Evolutionary conservation across 2,797 vertebrate species (phyloP).

Genomic region (Ptychadena robeensis): DNA sequence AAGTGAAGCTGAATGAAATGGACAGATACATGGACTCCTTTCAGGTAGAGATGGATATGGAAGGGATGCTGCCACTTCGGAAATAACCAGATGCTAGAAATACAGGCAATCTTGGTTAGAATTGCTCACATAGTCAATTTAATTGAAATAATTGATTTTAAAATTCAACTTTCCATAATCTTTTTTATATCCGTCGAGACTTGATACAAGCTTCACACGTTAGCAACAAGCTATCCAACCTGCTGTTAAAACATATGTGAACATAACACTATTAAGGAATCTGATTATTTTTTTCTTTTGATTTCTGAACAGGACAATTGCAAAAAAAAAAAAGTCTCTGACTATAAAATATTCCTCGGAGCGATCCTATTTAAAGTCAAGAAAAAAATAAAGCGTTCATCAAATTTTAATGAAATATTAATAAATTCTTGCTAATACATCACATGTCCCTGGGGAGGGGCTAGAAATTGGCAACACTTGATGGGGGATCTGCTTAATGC

Average conservation of each 20-base stretch:
- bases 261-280: slow-evolving; percentile 37
- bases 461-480: slow-evolving; percentile 51
- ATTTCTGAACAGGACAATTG: slow-evolving; percentile 21
- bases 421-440: slow-evolving; percentile 59
- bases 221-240: slow-evolving; percentile 41
- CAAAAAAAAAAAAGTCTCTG: slow-evolving; percentile 13
- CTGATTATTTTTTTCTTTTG: slow-evolving; percentile 5
- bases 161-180: slow-evolving; percentile 54
- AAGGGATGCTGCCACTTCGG: slow-evolving; percentile 17
- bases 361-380: slow-evolving; percentile 29
- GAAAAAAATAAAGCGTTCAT: slow-evolving; percentile 27
- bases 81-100: slow-evolving; percentile 49
- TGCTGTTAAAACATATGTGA: slow-evolving; percentile 59
- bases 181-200: slow-evolving; percentile 21
- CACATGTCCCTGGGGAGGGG: slow-evolving; percentile 53
- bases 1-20: slow-evolving; percentile 31
- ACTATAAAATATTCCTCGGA: slow-evolving; percentile 36
- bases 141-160: slow-evolving; percentile 55
- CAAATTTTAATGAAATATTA: slow-evolving; percentile 60
- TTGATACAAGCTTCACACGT: slow-evolving; percentile 34
- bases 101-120: slow-evolving; percentile 2
- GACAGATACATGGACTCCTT: slow-evolving; percentile 4
- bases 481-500: slow-evolving; percentile 58
- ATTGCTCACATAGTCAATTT: not conserved
- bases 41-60: slow-evolving; percentile 12